Evolutionary conservation across 2,888 invertebrate genomes (phyloP), one percentile per base, ranked within the genome.

Genomic region (Lamellibrachia columna): DNA sequence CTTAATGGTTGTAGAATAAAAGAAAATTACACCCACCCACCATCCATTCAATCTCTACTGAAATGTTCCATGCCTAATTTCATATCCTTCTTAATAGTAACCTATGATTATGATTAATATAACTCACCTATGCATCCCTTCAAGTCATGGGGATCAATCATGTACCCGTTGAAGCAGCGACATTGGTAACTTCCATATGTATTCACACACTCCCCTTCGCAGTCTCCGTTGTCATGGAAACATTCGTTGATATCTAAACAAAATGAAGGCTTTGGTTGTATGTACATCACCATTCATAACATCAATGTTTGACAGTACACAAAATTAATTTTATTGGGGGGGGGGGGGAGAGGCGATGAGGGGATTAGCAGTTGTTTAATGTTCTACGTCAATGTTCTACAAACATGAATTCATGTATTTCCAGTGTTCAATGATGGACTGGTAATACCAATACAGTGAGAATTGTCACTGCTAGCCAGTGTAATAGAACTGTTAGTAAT

Each of bases 231-330:
- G 75, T 75, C 75, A 75, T 75, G 75, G 75, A 75, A 75, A 75
- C 75, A 75, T 75, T 75, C 75, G 22, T 75, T 75, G 75, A 75
- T 75, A 75, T 75, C 75, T 75, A 75, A 75, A 75, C 75, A 75
- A 75, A 75, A 75, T 15, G n/a, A 75, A 1, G 55, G 75, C 75
- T n/a, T 15, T 75, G 15, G 75, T 15, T 22, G n/a, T 22, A 75
- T 22, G 6, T 15, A 75, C 15, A 75, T 22, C 55, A 55, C 55
- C 9, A 55, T 9, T 9, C 3, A 55, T 55, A 55, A 55, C 7
- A 55, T 55, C 55, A 55, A 55, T 55, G 55, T 55, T 55, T 55
- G 15, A 58, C 15, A 40, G 58, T 15, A 8, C 58, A 58, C 58
- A 0, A 3, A 58, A 15, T 58, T n/a, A n/a, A n/a, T 22, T 75